Evolutionary conservation across 2,113 vertebrate species (phyloP).

Genomic region (Melanostigma gelatinosum): DNA sequence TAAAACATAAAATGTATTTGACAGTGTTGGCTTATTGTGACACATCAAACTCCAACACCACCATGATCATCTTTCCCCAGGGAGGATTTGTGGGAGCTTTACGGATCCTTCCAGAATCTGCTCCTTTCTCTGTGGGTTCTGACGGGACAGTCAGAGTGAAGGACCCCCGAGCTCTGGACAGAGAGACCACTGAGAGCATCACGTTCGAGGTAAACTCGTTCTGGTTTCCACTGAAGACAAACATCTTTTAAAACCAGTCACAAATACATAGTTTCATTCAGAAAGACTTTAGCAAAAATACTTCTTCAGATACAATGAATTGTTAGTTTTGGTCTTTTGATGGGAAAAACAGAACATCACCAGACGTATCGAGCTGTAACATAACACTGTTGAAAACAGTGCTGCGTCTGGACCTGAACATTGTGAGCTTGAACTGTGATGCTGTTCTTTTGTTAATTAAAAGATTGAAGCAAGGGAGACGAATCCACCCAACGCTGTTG

Average conservation of each 20-base stretch:
- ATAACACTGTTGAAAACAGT: not conserved
- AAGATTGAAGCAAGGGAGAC: slow-evolving; percentile 82
- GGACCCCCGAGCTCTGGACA: slow-evolving; percentile 74
- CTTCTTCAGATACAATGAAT: not conserved
- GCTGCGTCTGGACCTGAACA: not conserved
- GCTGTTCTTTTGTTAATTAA: not conserved
- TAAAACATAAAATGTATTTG: no score
- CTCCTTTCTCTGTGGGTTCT: slow-evolving; percentile 77
- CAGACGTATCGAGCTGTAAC: not conserved
- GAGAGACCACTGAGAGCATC: slow-evolving; percentile 71
- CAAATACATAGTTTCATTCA: not conserved
- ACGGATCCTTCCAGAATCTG: slow-evolving; percentile 69
- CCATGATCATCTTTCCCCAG: slow-evolving; percentile 54
- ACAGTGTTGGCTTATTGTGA: no score
- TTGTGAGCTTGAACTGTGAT: not conserved
- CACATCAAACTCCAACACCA: no score
- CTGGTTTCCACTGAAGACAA: not conserved
- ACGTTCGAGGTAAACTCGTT: slow-evolving; percentile 73
- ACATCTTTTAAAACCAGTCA: not conserved
- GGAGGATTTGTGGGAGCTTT: slow-evolving; percentile 83
- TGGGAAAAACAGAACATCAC: not conserved
- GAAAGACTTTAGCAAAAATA: not conserved
- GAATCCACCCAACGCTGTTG: not conserved
- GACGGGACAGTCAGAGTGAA: slow-evolving; percentile 80
- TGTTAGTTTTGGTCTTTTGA: not conserved